phyloP scores from a whole-genome alignment of 1,140 invertebrate genomes.

The Tetramorium simillimum region DNA sequence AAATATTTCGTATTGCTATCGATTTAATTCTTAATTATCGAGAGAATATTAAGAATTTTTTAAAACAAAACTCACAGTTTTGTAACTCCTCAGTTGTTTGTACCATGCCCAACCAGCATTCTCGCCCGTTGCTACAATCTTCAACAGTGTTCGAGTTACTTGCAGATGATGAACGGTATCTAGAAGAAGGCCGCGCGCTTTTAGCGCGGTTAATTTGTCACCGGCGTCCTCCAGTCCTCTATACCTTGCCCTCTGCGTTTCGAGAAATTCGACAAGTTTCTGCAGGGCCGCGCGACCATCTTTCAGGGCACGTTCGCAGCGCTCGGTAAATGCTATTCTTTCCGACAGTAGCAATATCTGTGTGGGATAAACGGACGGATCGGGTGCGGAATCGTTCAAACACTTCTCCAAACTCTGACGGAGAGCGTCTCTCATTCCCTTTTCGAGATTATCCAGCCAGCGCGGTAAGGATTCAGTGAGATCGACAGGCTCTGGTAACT shows the following conservation, averaged over 20 bases:
- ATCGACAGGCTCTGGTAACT: constrained; percentile 90
- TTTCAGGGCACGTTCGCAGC: constrained; percentile 80
- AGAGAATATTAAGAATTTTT: constrained; percentile 70
- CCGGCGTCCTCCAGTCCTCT: constrained; percentile 80
- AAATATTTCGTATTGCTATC: not conserved
- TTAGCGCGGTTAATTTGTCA: constrained; percentile 85
- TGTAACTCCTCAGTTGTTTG: constrained; percentile 93
- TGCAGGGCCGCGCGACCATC: constrained; percentile 74
- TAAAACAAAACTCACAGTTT: constrained; percentile 71
- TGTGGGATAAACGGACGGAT: constrained; percentile 81
- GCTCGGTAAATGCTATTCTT: constrained; percentile 82
- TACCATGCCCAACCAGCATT: constrained; percentile 94
- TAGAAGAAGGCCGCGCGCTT: constrained; percentile 91
- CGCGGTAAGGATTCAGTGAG: constrained; percentile 78
- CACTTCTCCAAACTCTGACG: constrained; percentile 79
- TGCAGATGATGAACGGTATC: constrained; percentile 97
- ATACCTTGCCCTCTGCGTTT: constrained; percentile 79
- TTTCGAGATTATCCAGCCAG: constrained; percentile 82
- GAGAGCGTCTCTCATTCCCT: constrained; percentile 77
- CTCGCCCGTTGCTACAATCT: constrained; percentile 76
- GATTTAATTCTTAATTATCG: constrained; percentile 71
- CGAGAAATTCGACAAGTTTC: constrained; percentile 81
- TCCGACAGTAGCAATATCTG: constrained; percentile 81
- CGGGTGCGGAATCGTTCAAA: constrained; percentile 76
- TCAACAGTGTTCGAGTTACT: constrained; percentile 92